Evolutionary conservation across 1,140 invertebrate species (phyloP).

Genomic region (Diabrotica virgifera): DNA sequence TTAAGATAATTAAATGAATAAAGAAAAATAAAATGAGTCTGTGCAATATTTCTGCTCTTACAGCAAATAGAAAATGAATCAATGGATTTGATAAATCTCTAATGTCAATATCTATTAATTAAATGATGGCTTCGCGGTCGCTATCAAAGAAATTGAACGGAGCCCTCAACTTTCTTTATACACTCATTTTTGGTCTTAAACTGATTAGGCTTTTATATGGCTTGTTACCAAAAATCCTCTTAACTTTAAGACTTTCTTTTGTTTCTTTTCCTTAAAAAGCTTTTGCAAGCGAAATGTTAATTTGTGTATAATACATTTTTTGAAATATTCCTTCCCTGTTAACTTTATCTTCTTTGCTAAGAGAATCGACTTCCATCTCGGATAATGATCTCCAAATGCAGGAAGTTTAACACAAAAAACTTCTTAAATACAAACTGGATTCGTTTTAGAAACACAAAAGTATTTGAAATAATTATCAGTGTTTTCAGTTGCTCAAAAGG

Average conservation of each 20-base stretch:
- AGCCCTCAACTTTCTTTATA: conserved; percentile 28
- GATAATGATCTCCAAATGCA: conserved; percentile 1
- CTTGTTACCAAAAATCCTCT: conserved; percentile 42
- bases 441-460: background rate
- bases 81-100: too few relatives aligned
- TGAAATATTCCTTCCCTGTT: background rate
- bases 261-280: conserved; percentile 27
- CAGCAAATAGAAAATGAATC: too few relatives aligned
- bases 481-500: background rate
- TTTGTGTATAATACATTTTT: conserved; percentile 3
- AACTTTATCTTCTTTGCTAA: background rate
- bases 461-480: background rate
- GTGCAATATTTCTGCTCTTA: too few relatives aligned
- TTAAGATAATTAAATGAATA: too few relatives aligned
- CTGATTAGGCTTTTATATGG: conserved; percentile 42
- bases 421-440: background rate
- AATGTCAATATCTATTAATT: too few relatives aligned
- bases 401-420: background rate
- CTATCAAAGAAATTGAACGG: background rate
- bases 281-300: conserved; percentile 4
- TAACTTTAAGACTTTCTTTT: conserved; percentile 35
- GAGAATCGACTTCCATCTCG: background rate
- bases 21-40: too few relatives aligned
- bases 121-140: background rate
- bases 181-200: conserved; percentile 30